Conservation (phyloP, 2,797 vertebrate species). For the Acestrorhynchus altus region DNA sequence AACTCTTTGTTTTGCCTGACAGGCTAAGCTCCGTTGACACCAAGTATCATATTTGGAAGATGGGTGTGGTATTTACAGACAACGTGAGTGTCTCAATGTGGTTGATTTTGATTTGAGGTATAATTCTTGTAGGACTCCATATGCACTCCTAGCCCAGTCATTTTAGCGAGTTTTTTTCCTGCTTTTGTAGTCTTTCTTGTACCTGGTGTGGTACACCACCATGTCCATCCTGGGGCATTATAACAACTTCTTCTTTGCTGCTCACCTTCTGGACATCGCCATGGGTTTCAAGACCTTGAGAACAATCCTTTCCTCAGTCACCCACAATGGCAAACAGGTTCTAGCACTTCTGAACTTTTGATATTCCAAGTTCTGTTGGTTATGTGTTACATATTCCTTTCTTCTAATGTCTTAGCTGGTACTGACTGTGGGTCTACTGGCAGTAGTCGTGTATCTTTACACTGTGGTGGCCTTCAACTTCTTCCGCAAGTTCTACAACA, state of each 20-base stretch:
- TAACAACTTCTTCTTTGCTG: slow-evolving; percentile 99
- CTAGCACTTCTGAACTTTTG: slow-evolving; percentile 29
- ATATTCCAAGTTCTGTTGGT: neutral
- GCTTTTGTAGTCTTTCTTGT: slow-evolving; percentile 89
- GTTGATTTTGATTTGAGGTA: neutral
- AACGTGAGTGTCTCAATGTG: slow-evolving; percentile 84
- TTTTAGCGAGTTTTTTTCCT: neutral
- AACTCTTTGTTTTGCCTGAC: slow-evolving; percentile 46
- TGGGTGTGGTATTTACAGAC: slow-evolving; percentile 98
- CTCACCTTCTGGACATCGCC: slow-evolving; percentile 96
- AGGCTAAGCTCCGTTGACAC: slow-evolving; percentile 98
- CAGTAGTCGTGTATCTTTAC: slow-evolving; percentile 97
- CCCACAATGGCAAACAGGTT: slow-evolving; percentile 99
- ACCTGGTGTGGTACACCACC: slow-evolving; percentile 97
- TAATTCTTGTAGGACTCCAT: neutral
- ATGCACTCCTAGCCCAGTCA: neutral
- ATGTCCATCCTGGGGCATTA: slow-evolving; percentile 99
- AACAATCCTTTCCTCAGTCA: slow-evolving; percentile 97
- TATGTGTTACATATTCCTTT: neutral
- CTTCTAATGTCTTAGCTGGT: slow-evolving; percentile 82
- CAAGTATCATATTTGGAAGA: slow-evolving; percentile 97
- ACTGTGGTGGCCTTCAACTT: slow-evolving; percentile 99
- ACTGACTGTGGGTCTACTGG: slow-evolving; percentile 93
- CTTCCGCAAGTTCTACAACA: slow-evolving; percentile 99
- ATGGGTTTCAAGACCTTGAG: slow-evolving; percentile 98